These are phyloP conservation scores for Stigmatopora nigra DNA, from an alignment of 2,113 vertebrate genomes.

Conservation along the genomic window DNA sequence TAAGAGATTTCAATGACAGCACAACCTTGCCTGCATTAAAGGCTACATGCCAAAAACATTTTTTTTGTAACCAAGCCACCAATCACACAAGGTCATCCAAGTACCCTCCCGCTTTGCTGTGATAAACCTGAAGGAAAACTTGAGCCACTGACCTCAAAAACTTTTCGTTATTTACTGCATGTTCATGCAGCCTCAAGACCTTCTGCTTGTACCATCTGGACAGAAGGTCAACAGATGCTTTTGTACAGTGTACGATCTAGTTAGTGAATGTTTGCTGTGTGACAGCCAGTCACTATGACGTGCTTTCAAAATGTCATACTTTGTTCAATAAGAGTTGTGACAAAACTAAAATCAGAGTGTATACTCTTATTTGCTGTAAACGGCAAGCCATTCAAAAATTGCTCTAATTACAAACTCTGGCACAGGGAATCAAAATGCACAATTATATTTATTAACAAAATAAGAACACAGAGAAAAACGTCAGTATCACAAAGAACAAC, in stretches of 20 bases:
- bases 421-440: no score
- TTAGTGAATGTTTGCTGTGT: background rate
- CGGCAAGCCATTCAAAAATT: no score
- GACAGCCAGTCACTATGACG: constrained; percentile 5
- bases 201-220: constrained; percentile 16
- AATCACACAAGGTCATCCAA: constrained; percentile 15
- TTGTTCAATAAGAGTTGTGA: background rate
- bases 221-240: constrained; percentile 13
- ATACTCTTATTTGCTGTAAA: no score
- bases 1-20: no score
- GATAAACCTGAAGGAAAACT: constrained; percentile 7
- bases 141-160: background rate
- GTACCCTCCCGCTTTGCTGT: background rate
- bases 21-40: background rate
- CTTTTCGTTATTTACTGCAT: background rate
- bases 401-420: no score
- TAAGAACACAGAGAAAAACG: no score
- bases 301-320: constrained; percentile 9
- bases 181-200: background rate
- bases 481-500: no score
- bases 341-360: constrained; percentile 15
- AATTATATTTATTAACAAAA: no score
- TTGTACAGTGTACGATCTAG: background rate
- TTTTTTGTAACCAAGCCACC: constrained; percentile 4
- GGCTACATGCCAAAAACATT: background rate